Base-by-base conservation (phyloP, 2,113 vertebrate genomes). In the Scortum barcoo region DNA sequence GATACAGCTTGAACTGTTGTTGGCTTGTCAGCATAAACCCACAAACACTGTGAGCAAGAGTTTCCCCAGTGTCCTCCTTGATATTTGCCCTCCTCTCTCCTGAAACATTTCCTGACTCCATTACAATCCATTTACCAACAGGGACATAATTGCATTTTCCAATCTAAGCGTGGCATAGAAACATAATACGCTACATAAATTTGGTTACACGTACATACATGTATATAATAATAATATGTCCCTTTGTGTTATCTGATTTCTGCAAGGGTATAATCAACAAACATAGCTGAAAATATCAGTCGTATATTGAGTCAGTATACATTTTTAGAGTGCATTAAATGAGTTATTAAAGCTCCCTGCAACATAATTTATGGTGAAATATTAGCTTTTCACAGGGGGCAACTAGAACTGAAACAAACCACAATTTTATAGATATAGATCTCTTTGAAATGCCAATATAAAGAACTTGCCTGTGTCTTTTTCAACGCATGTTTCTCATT, bases 81-180 rank as follows among this genome's bases (percentile, higher is more conserved):
- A 76, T 75, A 5, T 36, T 3, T 16, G 30, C 0, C 26, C 13
- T 72, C 67, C 22, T 57, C 19, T 70, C 16, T 83, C 22, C 28
- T 74, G 19, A 75, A 72, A 63, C 13, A 24, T 57, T 83, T 40
- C n/a, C 2, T 30, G 42, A 72, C 61, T 74, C 28, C 42, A 67
- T 69, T 68, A 40, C 9, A 50, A 74, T 62, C 61, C 71, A 76
- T 72, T 80, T 40, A 86, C 76, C 51, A 84, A 62, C n/a, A 51
- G 28, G 17, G 51, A 40, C 30, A 26, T 84, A 76, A 90, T 90
- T 70, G 0, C 0, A 83, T 89, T 84, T 89, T 69, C 69, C 62
- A 77, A 26, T 70, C 5, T 65, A 33, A 67, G 26, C 53, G 13
- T 11, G 53, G 46, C 70, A 67, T 0, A 48, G 81, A 76, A 83